Base-by-base conservation (phyloP, 2,888 invertebrate genomes). In the Stegophylla sp. region DNA sequence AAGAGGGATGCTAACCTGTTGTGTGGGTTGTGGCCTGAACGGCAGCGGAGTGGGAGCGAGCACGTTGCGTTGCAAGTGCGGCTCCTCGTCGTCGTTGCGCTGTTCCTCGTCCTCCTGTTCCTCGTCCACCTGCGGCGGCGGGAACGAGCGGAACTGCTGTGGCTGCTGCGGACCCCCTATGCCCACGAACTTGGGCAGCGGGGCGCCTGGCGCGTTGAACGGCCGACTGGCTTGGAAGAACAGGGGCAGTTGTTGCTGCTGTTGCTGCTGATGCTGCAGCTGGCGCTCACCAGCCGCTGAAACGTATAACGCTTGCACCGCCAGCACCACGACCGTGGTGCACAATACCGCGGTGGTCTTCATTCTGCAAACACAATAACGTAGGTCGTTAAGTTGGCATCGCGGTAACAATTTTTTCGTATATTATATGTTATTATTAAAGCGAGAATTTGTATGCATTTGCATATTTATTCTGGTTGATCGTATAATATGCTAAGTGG, bases 91-190 rank as follows among this genome's bases (percentile, higher is more conserved):
- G 61, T 79, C 17, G 28, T 61, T 69, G 41, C 71, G 79, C 41
- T 79, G 69, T 26, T 82, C 73, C 17, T 84, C 84, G 20, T 85
- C 84, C 34, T 85, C 85, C 9, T 85, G 84, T 7, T 83, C 83
- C 45, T 84, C 84, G 34, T 84, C 85, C 34, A 84, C 84, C 15
- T 84, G 84, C 10, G 83, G 82, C 5, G 84, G 83, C 9, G 84
- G 83, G 3, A 84, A 13, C 48, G 79, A 48, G 13, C 85, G 84
- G 84, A 85, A 85, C 15, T 84, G 84, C 63, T 85, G 85, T 9
- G 85, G 85, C 26, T 23, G 75, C n/a, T 75, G 75, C 51, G 41
- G 53, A 17, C 82, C 81, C 2, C 76, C 82, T 51, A 83, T 76
- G 28, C 71, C 53, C 13, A 83, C 82, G 17, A 83, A 83, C 48